Base-by-base conservation (phyloP, 2,888 invertebrate genomes). In the Coronaproctus castanopsis region DNA sequence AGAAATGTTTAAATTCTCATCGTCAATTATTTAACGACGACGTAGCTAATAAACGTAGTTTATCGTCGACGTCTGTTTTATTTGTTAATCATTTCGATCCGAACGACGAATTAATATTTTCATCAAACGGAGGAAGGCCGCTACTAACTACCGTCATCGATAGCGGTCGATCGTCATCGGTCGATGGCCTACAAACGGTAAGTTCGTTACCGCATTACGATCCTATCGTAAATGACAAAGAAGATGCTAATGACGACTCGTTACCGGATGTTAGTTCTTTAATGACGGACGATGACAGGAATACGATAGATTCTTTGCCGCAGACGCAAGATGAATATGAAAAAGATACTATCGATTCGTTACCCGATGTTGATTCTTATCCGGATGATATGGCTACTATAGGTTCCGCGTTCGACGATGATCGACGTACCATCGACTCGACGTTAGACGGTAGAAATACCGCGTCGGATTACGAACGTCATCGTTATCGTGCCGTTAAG, bases 61-160 rank as follows among this genome's bases (percentile, higher is more conserved):
- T 36, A 14, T 36, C 23, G 49, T 22, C 20, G 24, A 55, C 55
- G 55, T 54, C 54, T 57, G 51, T 57, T 55, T 51, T 57, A 56
- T 54, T 55, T 21, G 58, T 21, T n/a, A 18, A 48, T 52, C 21
- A 36, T 20, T 36, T 36, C 8, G 14, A 36, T 36, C 36, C 36
- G 36, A 8, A 5, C 8, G 14, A 14, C 36, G 36, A 36, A 36
- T 14, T 36, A 14, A 36, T 36, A 5, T 36, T 36, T 36, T 36
- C 36, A 5, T 36, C n/a, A n/a, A n/a, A n/a, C n/a, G n/a, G n/a
- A n/a, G n/a, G n/a, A n/a, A n/a, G n/a, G n/a, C n/a, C n/a, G n/a
- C n/a, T n/a, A n/a, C n/a, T n/a, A n/a, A n/a, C n/a, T n/a, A n/a
- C n/a, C n/a, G n/a, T n/a, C n/a, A n/a, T n/a, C n/a, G n/a, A n/a